phyloP scores from a whole-genome alignment of 2,113 vertebrate genomes.

The Pogonocichla stellata region DNA sequence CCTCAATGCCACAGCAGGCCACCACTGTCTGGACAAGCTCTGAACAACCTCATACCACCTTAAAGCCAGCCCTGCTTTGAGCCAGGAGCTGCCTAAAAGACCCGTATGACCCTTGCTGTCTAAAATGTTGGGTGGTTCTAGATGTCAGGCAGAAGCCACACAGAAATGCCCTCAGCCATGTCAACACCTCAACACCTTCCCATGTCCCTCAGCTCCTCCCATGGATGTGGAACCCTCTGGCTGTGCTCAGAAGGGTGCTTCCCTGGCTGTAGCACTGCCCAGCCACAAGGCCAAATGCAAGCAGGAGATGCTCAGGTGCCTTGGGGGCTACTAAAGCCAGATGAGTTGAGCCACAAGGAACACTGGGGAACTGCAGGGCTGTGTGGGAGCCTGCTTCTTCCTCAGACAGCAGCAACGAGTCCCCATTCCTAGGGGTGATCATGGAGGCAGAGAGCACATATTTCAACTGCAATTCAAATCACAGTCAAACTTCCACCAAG shows the following conservation, averaged over 20 bases:
- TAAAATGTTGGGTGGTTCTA: background rate
- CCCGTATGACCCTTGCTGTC: background rate
- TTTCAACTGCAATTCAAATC: background rate
- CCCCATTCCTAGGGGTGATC: background rate
- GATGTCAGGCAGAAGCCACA: background rate
- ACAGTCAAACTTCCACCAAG: background rate
- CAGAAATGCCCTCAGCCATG: accelerated
- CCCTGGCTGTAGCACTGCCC: background rate
- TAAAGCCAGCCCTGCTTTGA: background rate
- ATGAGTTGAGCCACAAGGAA: background rate
- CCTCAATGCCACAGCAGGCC: background rate
- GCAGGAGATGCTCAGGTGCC: background rate
- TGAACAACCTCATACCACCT: background rate
- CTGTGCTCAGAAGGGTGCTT: background rate
- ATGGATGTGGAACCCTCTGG: background rate
- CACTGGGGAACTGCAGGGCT: background rate
- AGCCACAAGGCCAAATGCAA: background rate
- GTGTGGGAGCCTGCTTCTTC: background rate
- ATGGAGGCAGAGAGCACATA: background rate
- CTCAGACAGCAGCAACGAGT: background rate
- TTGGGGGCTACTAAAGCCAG: background rate
- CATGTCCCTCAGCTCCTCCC: background rate
- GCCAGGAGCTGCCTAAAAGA: background rate
- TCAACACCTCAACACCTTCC: background rate
- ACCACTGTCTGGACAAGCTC: background rate